These are phyloP conservation scores for Lydus trimaculatus DNA, from an alignment of 2,888 invertebrate species.

Conservation along the genomic window DNA sequence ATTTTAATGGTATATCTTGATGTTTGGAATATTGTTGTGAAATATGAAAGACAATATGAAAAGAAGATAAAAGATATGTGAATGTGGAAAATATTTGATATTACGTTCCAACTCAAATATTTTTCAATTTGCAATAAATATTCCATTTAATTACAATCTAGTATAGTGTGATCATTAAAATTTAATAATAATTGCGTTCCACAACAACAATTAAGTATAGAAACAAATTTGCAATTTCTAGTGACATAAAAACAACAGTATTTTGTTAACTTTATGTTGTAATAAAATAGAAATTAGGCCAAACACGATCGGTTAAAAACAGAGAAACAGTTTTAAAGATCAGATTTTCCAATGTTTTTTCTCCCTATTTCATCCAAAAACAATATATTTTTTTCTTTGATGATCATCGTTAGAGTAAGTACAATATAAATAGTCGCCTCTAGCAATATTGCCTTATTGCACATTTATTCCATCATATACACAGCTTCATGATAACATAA, in stretches of 20 bases:
- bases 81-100: neutral
- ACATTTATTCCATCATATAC: too few relatives aligned
- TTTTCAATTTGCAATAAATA: neutral
- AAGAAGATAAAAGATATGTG: neutral
- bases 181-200: neutral
- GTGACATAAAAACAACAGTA: neutral
- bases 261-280: neutral
- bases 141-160: neutral
- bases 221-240: neutral
- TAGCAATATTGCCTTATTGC: neutral
- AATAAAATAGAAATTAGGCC: neutral
- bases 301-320: neutral
- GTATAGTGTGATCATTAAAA: neutral
- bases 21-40: neutral
- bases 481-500: neutral
- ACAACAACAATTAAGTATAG: neutral
- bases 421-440: neutral
- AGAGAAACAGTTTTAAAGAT: neutral
- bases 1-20: slow-evolving; percentile 3
- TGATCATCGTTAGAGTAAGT: neutral
- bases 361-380: neutral
- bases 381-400: neutral
- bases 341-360: neutral
- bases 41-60: neutral
- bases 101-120: neutral